phyloP scores from a whole-genome alignment of 2,888 invertebrate species.

The Clunio marinus region DNA sequence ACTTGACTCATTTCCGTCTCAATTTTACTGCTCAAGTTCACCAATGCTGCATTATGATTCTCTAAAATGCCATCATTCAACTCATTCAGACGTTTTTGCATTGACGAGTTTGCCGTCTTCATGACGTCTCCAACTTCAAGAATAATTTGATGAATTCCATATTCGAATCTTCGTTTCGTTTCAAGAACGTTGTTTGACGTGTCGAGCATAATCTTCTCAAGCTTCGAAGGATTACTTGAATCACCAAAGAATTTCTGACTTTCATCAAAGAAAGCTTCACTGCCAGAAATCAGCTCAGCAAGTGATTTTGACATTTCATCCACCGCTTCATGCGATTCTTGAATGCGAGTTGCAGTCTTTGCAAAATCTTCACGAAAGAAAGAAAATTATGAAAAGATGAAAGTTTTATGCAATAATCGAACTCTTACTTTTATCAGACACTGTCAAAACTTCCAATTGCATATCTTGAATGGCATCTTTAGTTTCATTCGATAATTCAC shows the following conservation, averaged over 20 bases:
- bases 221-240: slow-evolving; percentile 59
- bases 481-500: slow-evolving; percentile 60
- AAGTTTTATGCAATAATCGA: background rate
- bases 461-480: slow-evolving; percentile 56
- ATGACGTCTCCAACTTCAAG: slow-evolving; percentile 69
- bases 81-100: slow-evolving; percentile 64
- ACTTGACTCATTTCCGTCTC: slow-evolving; percentile 79
- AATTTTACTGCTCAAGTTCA: slow-evolving; percentile 70
- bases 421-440: slow-evolving; percentile 53
- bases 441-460: slow-evolving; percentile 52
- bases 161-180: slow-evolving; percentile 78
- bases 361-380: slow-evolving; percentile 49
- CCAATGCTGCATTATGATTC: slow-evolving; percentile 66
- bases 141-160: slow-evolving; percentile 76
- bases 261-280: slow-evolving; percentile 56
- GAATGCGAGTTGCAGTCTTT: slow-evolving; percentile 54
- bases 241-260: slow-evolving; percentile 56
- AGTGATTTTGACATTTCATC: slow-evolving; percentile 59
- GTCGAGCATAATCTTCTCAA: slow-evolving; percentile 72
- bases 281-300: slow-evolving; percentile 56
- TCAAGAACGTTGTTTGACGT: slow-evolving; percentile 81
- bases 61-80: slow-evolving; percentile 66
- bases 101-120: slow-evolving; percentile 60
- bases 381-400: background rate
- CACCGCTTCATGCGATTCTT: slow-evolving; percentile 54